These are phyloP conservation scores for Petrolisthes cinctipes DNA, from an alignment of 2,888 invertebrate species.

Conservation along the genomic window DNA sequence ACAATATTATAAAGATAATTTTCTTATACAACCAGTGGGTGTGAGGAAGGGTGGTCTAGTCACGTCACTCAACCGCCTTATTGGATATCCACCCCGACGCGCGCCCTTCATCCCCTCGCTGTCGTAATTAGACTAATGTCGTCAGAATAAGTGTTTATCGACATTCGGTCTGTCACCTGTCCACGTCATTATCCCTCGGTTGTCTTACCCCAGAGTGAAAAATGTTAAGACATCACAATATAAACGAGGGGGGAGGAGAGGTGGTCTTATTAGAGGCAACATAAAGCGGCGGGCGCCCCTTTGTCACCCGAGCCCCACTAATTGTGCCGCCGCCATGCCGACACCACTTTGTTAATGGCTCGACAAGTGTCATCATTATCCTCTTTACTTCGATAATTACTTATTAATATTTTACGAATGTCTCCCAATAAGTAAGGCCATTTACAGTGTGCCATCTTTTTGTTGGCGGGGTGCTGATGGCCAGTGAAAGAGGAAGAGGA, in stretches of 20 bases:
- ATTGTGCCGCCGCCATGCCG: neutral
- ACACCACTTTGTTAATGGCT: constrained; percentile 12
- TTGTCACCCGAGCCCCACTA: constrained; percentile 10
- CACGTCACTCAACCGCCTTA: neutral
- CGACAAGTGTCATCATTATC: constrained; percentile 31
- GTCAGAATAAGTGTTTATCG: neutral
- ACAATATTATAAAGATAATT: neutral
- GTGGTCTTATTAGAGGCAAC: constrained; percentile 3
- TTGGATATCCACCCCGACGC: neutral
- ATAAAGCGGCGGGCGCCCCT: neutral
- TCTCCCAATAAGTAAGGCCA: constrained; percentile 13
- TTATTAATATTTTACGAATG: constrained; percentile 31
- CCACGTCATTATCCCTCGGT: neutral
- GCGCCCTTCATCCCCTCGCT: constrained; percentile 7
- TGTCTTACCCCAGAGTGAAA: neutral
- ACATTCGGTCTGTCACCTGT: neutral
- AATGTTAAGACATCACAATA: neutral
- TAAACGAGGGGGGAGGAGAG: constrained; percentile 3
- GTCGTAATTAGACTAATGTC: neutral
- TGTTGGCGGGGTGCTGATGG: neutral
- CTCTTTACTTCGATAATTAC: constrained; percentile 33
- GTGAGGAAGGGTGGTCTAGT: neutral
- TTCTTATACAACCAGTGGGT: neutral
- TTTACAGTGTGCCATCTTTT: constrained; percentile 19
- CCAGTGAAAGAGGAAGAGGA: neutral